Evolutionary conservation across 2,888 invertebrate species (phyloP), one percentile per base, ranked within the genome.

Genomic region (Hedychridium roseum): DNA sequence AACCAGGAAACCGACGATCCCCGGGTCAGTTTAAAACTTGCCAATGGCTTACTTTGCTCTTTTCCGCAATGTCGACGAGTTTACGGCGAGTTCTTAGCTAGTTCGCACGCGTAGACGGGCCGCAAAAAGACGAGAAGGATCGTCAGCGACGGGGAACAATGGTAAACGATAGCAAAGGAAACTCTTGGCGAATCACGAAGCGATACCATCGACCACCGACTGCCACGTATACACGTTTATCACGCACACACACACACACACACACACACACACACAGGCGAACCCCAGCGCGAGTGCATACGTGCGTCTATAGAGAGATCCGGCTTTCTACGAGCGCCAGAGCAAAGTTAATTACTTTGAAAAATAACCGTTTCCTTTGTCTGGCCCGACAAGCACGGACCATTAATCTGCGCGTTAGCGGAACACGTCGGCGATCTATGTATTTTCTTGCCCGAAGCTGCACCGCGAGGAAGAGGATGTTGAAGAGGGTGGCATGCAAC

Each of bases 341-440:
- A 18, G 21, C 34, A 48, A 57, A 50, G 48, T 57, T 60, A 54
- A 54, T 59, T 60, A 57, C 40, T 57, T 38, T 27, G 51, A 49
- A 48, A 50, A 60, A 60, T 52, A 54, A 60, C 28, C 28, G 43
- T 39, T 48, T 59, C 43, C 34, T 49, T 57, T 51, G 43, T 42
- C 51, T 44, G 41, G 34, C 40, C 11, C 43, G 39, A 30, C 43
- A 37, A 43, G 49, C 15, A 44, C 9, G 32, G 45, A 27, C 47
- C 51, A 60, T 60, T 60, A 58, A 62, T 62, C 35, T 48, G 43
- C 35, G 40, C 50, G 55, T 52, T 64, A 56, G 38, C 49, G 49
- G 38, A 53, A 50, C 50, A 48, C 44, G 42, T 41, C 18, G 35
- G 47, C 55, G 54, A 60, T 60, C 54, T 37, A 41, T 49, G 61